Evolutionary conservation across 2,797 vertebrate species (phyloP).

Genomic region (Cyclopterus lumpus): DNA sequence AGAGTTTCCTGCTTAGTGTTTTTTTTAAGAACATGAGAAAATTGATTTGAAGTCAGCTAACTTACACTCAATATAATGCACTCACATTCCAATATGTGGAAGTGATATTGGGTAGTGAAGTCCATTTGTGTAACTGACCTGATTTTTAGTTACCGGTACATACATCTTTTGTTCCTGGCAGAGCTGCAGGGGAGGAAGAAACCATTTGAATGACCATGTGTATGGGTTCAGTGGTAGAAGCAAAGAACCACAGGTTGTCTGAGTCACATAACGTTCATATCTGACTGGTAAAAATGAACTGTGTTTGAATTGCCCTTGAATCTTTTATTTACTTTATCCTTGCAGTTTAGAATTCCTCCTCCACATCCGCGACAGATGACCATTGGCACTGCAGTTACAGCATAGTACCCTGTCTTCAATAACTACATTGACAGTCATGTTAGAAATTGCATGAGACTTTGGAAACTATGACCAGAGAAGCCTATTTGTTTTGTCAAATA

Average conservation of each 20-base stretch:
- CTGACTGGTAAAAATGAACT: background rate
- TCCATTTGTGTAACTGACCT: constrained; percentile 3
- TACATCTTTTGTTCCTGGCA: background rate
- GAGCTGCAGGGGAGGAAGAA: constrained; percentile 1
- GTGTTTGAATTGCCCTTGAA: background rate
- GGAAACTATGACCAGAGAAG: background rate
- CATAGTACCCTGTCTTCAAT: constrained; percentile 20
- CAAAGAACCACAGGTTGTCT: background rate
- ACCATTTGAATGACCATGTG: background rate
- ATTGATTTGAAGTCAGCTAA: constrained; percentile 4
- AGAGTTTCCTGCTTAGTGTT: background rate
- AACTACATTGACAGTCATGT: background rate
- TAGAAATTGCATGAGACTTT: constrained; percentile 1
- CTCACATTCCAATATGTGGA: background rate
- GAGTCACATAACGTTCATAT: background rate
- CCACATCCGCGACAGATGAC: background rate
- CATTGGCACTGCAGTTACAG: background rate
- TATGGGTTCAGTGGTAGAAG: background rate
- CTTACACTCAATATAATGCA: background rate
- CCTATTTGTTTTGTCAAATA: constrained; percentile 17
- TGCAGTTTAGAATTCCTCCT: background rate
- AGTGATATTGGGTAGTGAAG: background rate
- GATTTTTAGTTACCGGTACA: background rate
- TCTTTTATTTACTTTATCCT: constrained; percentile 17
- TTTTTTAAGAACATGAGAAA: background rate